Evolutionary conservation across 1,140 invertebrate species (phyloP), one percentile per base, ranked within the genome.

Genomic region (Tenebrio molitor): DNA sequence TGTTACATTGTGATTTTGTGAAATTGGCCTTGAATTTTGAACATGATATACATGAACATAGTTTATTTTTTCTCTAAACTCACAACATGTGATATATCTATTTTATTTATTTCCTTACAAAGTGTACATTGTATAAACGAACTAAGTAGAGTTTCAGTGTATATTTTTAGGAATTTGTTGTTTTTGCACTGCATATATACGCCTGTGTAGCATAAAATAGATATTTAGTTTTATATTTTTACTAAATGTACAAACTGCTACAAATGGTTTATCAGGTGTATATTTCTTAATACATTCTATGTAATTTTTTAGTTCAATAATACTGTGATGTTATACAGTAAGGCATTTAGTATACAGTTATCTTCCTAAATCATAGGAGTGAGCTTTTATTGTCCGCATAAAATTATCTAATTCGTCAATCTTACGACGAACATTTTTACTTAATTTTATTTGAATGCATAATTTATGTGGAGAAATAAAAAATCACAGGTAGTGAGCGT

Each of bases 321-420:
- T 69, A 69, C 67, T 69, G 67, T 69, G 67, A 69, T 69, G 44
- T 69, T 69, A 69, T 66, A 53, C 67, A 69, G 67, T 69, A 53
- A 69, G 67, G 58, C 25, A 69, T 69, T 53, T 53, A 39, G 29
- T 69, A 39, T 69, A 69, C 50, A 34, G 10, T 69, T 50, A 69
- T 46, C 23, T 46, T 46, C 66, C 44, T 69, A 25, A 33, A 65
- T 41, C 19, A 39, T 65, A 65, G 63, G 39, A 36, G 34, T 39
- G 39, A 65, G 63, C 6, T 65, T 65, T 39, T 44, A 66, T 65
- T 65, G 16, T 41, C 39, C 39, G 8, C 62, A 42, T 65, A 65
- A 21, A 36, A 39, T 5, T 34, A 25, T 19, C 25, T 14, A 41
- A 39, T 39, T 65, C 19, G 33, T 41, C 15, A 42, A 25, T 15